Percentiles rank a stretch among this genome's conserved stretches.
Evolutionary conservation across 2,888 invertebrate genomes (phyloP).

Genomic region (Eristalis arbustorum): DNA sequence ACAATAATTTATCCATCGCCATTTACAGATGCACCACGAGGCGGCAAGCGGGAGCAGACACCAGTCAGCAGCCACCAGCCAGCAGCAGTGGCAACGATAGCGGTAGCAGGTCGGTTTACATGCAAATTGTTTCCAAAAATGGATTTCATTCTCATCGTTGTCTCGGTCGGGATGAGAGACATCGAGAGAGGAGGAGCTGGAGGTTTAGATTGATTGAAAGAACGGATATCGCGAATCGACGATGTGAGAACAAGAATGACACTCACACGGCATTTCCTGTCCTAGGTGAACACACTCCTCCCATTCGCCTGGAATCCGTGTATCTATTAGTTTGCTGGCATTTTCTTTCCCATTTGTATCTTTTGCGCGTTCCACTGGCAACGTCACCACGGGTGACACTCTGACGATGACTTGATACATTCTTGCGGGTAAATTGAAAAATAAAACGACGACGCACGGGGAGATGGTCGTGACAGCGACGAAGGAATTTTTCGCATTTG

Average conservation of each 20-base stretch:
- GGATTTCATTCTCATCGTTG: conserved; percentile 32
- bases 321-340: conserved; percentile 44
- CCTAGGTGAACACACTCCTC: neutral
- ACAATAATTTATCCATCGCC: neutral
- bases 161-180: too few relatives aligned
- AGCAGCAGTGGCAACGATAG: neutral
- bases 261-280: conserved; percentile 45
- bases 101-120: conserved; percentile 27
- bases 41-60: too few relatives aligned
- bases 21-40: conserved; percentile 34
- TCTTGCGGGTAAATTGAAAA: conserved; percentile 58
- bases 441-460: conserved; percentile 6
- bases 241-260: conserved; percentile 45
- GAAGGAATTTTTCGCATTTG: neutral
- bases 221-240: conserved; percentile 62
- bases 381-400: conserved; percentile 34
- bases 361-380: conserved; percentile 1
- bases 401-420: conserved; percentile 64
- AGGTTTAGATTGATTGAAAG: conserved; percentile 53
- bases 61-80: too few relatives aligned
- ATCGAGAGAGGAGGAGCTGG: neutral
- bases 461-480: neutral
- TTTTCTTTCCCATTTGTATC: neutral
- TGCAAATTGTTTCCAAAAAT: conserved; percentile 55
- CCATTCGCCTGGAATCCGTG: neutral